Percentiles rank a stretch among this genome's conserved stretches.
Evolutionary conservation across 2,888 invertebrate species (phyloP).

Genomic region (Uloborus plumipes): DNA sequence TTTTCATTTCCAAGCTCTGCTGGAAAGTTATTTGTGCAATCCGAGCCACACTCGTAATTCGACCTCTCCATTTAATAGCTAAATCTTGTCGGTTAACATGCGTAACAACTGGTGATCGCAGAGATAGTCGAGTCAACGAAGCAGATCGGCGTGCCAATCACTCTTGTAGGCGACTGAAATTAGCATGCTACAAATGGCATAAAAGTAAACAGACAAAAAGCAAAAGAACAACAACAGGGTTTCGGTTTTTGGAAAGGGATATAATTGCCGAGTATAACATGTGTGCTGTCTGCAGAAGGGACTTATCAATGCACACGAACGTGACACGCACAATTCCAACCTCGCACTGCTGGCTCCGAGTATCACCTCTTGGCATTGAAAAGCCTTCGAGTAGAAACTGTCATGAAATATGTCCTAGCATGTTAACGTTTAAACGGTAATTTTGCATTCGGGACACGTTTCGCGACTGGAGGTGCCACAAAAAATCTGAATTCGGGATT

Average conservation of each 20-base stretch:
- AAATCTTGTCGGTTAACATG: constrained; percentile 44
- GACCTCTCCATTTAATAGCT: constrained; percentile 41
- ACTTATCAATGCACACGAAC: constrained; percentile 5
- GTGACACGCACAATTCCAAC: constrained; percentile 26
- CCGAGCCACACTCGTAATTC: constrained; percentile 24
- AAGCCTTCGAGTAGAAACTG: constrained; percentile 30
- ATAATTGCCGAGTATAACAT: constrained; percentile 41
- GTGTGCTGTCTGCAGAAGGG: constrained; percentile 22
- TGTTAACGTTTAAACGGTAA: constrained; percentile 5
- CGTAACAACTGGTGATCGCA: constrained; percentile 16
- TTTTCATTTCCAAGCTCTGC: neutral
- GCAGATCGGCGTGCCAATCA: constrained; percentile 25
- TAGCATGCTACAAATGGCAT: constrained; percentile 40
- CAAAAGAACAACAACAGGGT: constrained; percentile 21
- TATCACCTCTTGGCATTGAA: constrained; percentile 26
- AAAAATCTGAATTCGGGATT: no score
- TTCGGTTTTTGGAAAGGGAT: constrained; percentile 48
- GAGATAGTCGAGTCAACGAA: constrained; percentile 35
- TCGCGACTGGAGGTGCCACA: neutral
- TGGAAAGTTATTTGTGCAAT: constrained; percentile 23
- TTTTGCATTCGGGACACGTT: constrained; percentile 30
- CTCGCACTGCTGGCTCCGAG: no score
- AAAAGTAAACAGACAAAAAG: constrained; percentile 6
- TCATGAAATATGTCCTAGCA: constrained; percentile 23
- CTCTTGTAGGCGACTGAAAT: constrained; percentile 20